phyloP scores from a whole-genome alignment of 2,888 invertebrate genomes.

The Phania funesta region DNA sequence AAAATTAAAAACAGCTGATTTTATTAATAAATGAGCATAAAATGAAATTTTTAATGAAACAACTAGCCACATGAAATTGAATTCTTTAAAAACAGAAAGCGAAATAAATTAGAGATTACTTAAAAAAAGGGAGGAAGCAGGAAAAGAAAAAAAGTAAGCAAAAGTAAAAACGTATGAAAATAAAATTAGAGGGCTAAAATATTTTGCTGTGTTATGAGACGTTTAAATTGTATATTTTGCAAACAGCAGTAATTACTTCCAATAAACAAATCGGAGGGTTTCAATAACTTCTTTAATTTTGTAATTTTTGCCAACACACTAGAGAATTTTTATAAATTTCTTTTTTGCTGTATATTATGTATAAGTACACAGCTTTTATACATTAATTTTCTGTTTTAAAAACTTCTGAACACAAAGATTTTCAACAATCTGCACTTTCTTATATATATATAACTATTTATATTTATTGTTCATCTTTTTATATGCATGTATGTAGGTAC shows the following conservation, averaged over 20 bases:
- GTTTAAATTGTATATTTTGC: too few species aligned
- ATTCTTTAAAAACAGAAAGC: neutral
- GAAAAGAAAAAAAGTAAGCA: neutral
- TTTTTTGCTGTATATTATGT: conserved; percentile 12
- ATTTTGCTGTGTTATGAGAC: neutral
- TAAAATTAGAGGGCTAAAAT: neutral
- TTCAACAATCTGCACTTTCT: neutral
- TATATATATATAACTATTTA: neutral
- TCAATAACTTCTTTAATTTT: neutral
- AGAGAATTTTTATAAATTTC: neutral
- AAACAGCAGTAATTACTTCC: too few species aligned
- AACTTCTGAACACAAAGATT: neutral
- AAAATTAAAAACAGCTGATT: conserved; percentile 16
- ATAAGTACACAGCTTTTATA: conserved; percentile 29
- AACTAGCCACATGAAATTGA: neutral
- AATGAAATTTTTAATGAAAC: neutral
- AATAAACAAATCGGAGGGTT: too few species aligned
- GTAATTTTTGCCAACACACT: conserved; percentile 26
- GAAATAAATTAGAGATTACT: neutral
- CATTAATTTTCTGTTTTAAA: neutral
- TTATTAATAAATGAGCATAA: neutral
- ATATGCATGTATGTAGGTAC: too few species aligned
- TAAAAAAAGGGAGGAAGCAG: neutral
- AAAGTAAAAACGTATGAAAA: neutral
- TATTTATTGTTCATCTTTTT: neutral